Evolutionary conservation across 2,113 vertebrate species (phyloP), one percentile per base, ranked within the genome.

Genomic region (Cacatua alba): DNA sequence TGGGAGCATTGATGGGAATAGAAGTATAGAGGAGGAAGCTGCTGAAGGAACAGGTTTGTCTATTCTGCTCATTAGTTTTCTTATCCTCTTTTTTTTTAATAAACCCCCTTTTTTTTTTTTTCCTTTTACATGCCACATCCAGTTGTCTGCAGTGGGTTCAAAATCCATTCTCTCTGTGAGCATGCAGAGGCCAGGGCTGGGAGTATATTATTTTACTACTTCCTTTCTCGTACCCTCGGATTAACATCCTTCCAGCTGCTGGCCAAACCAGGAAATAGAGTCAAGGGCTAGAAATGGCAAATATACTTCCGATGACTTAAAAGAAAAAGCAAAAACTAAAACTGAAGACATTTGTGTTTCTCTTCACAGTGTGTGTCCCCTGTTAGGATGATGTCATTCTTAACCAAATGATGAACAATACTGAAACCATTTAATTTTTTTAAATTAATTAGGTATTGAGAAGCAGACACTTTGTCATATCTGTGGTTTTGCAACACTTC

Each of bases 221-320:
- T 95, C 87, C 82, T 74, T 94, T 93, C 82, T 88, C 0, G 1
- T 86, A 37, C 72, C 44, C 53, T 86, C 3, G 8, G 53, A 51
- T 83, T 83, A 77, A 86, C 55, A 89, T 88, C 83, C 83, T 88
- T 78, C 41, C 60, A 92, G 64, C 72, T 90, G 49, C 77, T 81
- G 69, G 60, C 60, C 62, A 86, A 41, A 51, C 44, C 78, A 90
- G 87, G 89, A 96, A 87, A 84, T 41, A 62, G 70, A 90, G 78
- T 84, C 78, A 79, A 87, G 78, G 62, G n/a, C 63, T 64, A 33
- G n/a, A 94, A 72, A 72, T 57, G 52, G 24, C 67, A 53, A 85
- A 90, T 76, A 52, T 2, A 18, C 11, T 23, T 69, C 21, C n/a
- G 26, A 3, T 82, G 74, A 48, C 43, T 92, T 53, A 63, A 81